Evolutionary conservation across 1,140 invertebrate genomes (phyloP).

Genomic region (Pseudomyrmex cubaensis): DNA sequence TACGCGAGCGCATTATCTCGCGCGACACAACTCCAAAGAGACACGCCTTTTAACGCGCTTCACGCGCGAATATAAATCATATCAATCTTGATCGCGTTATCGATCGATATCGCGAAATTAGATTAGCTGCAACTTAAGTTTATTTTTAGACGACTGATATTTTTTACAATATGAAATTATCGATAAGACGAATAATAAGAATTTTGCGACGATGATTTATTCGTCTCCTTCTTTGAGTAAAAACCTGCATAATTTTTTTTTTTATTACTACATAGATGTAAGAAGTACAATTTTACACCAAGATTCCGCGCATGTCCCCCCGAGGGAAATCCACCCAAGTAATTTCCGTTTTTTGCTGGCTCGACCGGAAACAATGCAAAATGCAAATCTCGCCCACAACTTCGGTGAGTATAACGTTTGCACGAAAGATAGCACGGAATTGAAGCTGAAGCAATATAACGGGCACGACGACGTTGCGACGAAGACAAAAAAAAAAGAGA

Average conservation of each 20-base stretch:
- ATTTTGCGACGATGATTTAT: neutral
- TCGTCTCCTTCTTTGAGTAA: neutral
- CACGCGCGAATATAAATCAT: neutral
- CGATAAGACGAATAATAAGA: neutral
- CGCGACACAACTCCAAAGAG: conserved; percentile 2
- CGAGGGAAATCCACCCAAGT: neutral
- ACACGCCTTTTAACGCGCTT: conserved; percentile 25
- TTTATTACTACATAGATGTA: neutral
- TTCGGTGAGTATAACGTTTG: neutral
- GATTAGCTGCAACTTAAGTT: conserved; percentile 6
- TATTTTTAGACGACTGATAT: neutral
- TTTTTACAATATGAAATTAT: neutral
- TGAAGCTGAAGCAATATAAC: conserved; percentile 1
- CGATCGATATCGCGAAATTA: neutral
- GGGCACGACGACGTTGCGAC: conserved; percentile 1
- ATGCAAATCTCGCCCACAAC: neutral
- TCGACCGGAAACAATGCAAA: neutral
- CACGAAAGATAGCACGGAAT: neutral
- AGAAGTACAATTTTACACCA: neutral
- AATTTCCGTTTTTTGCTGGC: neutral
- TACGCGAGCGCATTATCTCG: conserved; percentile 58
- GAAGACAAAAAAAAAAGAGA: neutral
- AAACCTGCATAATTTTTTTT: conserved; percentile 1
- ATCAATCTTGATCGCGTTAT: neutral
- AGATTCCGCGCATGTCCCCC: neutral